Base-by-base conservation (phyloP, 1,140 invertebrate species). In the Oncopodura yosiiana region DNA sequence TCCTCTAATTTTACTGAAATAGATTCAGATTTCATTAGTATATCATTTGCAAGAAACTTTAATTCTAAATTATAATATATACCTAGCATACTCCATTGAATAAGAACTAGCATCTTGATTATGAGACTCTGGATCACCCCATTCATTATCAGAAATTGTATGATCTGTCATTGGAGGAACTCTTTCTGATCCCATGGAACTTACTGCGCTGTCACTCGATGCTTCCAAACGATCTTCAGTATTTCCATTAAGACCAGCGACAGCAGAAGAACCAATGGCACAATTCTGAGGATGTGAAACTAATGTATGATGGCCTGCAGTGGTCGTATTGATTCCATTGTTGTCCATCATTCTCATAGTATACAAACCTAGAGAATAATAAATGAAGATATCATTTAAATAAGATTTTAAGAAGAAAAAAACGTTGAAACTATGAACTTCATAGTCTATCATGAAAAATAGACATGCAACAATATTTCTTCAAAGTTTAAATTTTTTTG, bases 121-220 rank as follows among this genome's bases (percentile, higher is more conserved):
- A 67, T 91, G 87, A 30, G 83, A 87, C 16, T 85, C 86, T 29
- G 78, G 79, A 66, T 90, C 87, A 69, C 86, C 86, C 87, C 86
- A 90, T 64, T 90, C 87, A 16, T 83, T 85, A 67, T 90, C 87
- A 9, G 85, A 87, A 1, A 88, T 72, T 0, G 86, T 88, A 1
- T 86, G 84, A 16, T 88, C 86, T n/a, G 54, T 62, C 52, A 61
- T 56, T n/a, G 53, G 56, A 1, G 58, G 62, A 29, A 66, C 59
- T 19, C 86, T 74, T 66, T 90, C 87, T 5, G 86, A 89, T 6
- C 87, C 87, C 86, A 92, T 89, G 2, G 87, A 90, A 56, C 86
- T 89, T 29, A 90, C 86, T 5, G 87, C 87, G 68, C 86, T 89
- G 70, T 91, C 87, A 65, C 80, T 83, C 21, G 84, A 86, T 0